A percentile compares a stretch with the other conserved stretches of the same genome.
Evolutionary conservation across 2,797 vertebrate species (phyloP).

Genomic region (Acrossocheilus fasciatus): DNA sequence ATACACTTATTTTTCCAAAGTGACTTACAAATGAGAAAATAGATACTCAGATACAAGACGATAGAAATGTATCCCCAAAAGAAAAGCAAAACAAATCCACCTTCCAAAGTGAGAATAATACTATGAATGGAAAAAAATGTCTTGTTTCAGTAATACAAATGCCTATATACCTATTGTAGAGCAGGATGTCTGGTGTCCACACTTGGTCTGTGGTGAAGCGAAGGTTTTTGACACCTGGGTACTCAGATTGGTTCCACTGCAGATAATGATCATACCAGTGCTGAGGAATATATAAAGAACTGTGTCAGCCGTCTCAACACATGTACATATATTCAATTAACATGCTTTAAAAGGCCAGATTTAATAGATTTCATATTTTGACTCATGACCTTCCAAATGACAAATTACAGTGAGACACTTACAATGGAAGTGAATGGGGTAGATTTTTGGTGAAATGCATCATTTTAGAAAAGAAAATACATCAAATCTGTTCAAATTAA

Average conservation of each 20-base stretch:
- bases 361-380: neutral
- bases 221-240: slow-evolving; percentile 84
- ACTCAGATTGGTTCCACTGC: slow-evolving; percentile 84
- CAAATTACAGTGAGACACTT: neutral
- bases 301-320: neutral
- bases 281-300: slow-evolving; percentile 60
- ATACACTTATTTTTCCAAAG: neutral
- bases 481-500: neutral
- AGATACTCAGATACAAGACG: neutral
- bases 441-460: neutral
- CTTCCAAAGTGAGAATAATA: neutral
- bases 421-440: neutral
- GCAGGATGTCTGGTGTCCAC: slow-evolving; percentile 84
- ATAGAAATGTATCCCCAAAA: neutral
- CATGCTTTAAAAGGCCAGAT: neutral
- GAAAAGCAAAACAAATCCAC: neutral
- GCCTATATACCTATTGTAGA: slow-evolving; percentile 83
- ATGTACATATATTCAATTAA: neutral
- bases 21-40: neutral
- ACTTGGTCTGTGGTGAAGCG: slow-evolving; percentile 84
- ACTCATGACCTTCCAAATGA: too few relatives aligned
- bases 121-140: neutral
- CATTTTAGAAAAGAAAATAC: neutral
- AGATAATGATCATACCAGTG: slow-evolving; percentile 85
- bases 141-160: slow-evolving; percentile 23